Conservation (phyloP, 2,888 invertebrate species). For the Calameuta filiformis region DNA sequence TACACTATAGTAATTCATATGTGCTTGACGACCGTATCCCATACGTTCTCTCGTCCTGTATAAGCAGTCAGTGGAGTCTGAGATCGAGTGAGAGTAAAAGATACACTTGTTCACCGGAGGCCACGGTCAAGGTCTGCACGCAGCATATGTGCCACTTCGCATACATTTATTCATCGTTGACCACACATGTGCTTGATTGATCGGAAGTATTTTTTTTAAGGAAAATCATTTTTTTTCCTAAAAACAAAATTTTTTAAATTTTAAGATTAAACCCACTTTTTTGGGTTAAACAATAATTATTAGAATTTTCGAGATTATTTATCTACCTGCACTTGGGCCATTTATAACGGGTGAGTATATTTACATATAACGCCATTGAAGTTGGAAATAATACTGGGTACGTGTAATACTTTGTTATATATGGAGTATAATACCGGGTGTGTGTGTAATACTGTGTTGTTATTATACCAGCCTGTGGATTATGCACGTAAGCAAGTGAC, state of each 20-base stretch:
- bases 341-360: not conserved
- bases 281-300: not conserved
- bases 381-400: not conserved
- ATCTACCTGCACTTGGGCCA: too few relatives aligned
- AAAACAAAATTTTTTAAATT: not conserved
- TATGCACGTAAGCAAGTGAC: not conserved
- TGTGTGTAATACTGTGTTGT: not conserved
- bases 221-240: not conserved
- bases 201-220: not conserved
- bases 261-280: not conserved
- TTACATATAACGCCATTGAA: not conserved
- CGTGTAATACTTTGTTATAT: not conserved
- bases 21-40: not conserved
- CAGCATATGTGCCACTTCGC: not conserved
- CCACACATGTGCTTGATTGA: not conserved
- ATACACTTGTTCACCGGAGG: constrained; percentile 18
- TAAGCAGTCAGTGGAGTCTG: not conserved
- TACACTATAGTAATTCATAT: not conserved
- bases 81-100: constrained; percentile 4
- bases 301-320: not conserved
- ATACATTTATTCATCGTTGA: not conserved
- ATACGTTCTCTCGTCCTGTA: not conserved
- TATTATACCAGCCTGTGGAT: not conserved
- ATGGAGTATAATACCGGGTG: not conserved
- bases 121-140: constrained; percentile 18